Evolutionary conservation across 2,888 invertebrate genomes (phyloP).

Genomic region (Drosophila maculinotata): DNA sequence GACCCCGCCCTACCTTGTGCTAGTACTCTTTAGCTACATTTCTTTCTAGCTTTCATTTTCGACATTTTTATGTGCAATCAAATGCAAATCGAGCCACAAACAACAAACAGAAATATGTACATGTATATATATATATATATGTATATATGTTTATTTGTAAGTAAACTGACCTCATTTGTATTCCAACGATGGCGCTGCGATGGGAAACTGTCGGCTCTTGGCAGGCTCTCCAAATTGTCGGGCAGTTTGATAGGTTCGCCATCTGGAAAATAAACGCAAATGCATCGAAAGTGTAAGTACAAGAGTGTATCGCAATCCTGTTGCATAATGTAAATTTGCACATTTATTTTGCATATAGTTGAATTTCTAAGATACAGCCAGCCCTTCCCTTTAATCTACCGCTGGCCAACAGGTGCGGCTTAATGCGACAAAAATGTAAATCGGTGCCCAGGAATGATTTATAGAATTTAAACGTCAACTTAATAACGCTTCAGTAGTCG

Average conservation of each 20-base stretch:
- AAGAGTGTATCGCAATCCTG: conserved; percentile 32
- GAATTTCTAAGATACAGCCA: background rate
- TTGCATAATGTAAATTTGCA: conserved; percentile 56
- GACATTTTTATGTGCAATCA: conserved; percentile 78
- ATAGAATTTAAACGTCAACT: conserved; percentile 75
- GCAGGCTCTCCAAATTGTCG: conserved; percentile 97
- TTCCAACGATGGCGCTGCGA: conserved; percentile 98
- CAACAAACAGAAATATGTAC: conserved; percentile 35
- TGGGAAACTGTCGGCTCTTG: conserved; percentile 97
- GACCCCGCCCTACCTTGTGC: too few relatives aligned
- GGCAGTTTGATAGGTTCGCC: conserved; percentile 97
- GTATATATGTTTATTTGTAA: conserved; percentile 8
- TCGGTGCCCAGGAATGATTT: conserved; percentile 63
- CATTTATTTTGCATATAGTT: conserved; percentile 55
- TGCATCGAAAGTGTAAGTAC: conserved; percentile 72
- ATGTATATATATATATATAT: conserved; percentile 12
- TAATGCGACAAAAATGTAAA: conserved; percentile 79
- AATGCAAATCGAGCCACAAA: conserved; percentile 73
- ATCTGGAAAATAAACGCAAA: conserved; percentile 87
- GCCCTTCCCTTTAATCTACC: background rate
- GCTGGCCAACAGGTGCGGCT: conserved; percentile 70
- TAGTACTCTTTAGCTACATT: conserved; percentile 5
- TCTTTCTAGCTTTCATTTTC: conserved; percentile 63
- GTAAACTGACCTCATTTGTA: conserved; percentile 96
- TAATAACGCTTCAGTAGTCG: conserved; percentile 51